phyloP scores from a whole-genome alignment of 2,797 vertebrate species.

The Graptemys geographica region DNA sequence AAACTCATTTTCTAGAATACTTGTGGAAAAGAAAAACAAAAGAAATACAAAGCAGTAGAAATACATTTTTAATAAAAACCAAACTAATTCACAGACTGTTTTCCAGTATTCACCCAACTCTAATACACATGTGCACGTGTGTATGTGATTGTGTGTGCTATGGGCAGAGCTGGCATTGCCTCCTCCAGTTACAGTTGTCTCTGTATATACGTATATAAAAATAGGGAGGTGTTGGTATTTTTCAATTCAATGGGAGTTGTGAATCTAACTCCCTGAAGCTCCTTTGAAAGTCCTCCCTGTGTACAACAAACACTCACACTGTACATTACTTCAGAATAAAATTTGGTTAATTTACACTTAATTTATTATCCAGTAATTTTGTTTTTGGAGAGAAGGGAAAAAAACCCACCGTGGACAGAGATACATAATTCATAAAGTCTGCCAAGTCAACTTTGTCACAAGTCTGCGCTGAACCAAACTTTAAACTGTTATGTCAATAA shows the following conservation, averaged over 20 bases:
- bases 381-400: constrained; percentile 19
- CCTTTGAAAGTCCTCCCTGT: not conserved
- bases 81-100: not conserved
- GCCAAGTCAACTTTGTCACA: constrained; percentile 76
- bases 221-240: not conserved
- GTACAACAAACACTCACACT: not conserved
- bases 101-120: too few relatives aligned
- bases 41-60: not conserved
- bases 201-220: not conserved
- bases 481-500: constrained; percentile 74
- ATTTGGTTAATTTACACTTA: constrained; percentile 24
- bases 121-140: too few relatives aligned
- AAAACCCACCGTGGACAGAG: constrained; percentile 32
- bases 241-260: not conserved
- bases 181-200: too few relatives aligned
- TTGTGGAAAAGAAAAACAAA: not conserved
- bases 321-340: constrained; percentile 25
- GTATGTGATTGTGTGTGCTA: too few relatives aligned
- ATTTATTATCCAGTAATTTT: constrained; percentile 51
- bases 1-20: not conserved
- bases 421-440: constrained; percentile 40
- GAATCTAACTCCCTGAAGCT: not conserved
- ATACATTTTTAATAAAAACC: not conserved
- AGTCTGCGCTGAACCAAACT: constrained; percentile 78
- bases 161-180: too few relatives aligned